Evolutionary conservation across 2,113 vertebrate genomes (phyloP).

Genomic region (Orycteropus afer): DNA sequence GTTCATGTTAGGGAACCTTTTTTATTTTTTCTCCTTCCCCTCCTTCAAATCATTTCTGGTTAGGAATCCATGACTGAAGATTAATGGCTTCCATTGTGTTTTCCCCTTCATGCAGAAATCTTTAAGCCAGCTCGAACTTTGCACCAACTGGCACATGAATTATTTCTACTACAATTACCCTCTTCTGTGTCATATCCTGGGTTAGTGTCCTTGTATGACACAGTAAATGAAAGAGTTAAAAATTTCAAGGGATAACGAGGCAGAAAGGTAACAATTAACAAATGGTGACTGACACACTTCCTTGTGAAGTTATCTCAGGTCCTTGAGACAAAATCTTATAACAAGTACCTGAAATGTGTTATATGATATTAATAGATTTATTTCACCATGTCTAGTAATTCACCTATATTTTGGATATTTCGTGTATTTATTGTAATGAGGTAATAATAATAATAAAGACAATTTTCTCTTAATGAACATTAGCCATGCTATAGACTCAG

Average conservation of each 20-base stretch:
- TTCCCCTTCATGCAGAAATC: background rate
- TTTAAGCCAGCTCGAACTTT: conserved; percentile 41
- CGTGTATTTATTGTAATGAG: background rate
- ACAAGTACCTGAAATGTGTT: background rate
- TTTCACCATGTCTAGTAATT: background rate
- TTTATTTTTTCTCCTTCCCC: too few relatives aligned
- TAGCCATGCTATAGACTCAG: background rate
- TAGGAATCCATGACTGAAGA: conserved; percentile 26
- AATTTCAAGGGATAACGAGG: background rate
- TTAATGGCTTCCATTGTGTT: conserved; percentile 42
- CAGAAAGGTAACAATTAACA: background rate
- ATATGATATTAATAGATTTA: background rate
- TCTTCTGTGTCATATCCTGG: background rate
- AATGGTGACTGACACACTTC: background rate
- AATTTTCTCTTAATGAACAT: background rate
- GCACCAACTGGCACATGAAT: background rate
- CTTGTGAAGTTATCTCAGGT: background rate
- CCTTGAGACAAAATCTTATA: conserved; percentile 8
- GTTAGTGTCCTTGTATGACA: background rate
- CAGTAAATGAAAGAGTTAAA: background rate
- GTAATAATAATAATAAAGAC: background rate
- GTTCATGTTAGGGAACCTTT: background rate
- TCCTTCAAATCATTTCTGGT: background rate
- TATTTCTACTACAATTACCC: background rate
- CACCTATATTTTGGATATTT: background rate